phyloP scores from a whole-genome alignment of 2,888 invertebrate genomes.

The Agrotis clavis region DNA sequence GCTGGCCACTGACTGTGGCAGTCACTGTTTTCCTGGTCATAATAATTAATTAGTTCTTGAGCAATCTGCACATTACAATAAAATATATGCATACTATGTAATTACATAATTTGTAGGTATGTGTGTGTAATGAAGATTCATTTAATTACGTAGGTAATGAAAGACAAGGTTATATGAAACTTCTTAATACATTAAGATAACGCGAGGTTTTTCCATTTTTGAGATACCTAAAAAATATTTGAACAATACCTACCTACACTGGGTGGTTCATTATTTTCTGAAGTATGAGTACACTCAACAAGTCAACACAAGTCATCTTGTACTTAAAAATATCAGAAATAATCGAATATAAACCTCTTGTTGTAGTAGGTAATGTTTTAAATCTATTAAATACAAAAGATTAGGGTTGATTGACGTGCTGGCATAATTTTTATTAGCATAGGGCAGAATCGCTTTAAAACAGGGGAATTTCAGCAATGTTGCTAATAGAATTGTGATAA shows the following conservation, averaged over 20 bases:
- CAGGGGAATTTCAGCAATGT: no score
- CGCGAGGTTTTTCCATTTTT: constrained; percentile 26
- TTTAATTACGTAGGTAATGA: constrained; percentile 25
- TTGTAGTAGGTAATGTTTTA: no score
- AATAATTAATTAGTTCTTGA: constrained; percentile 24
- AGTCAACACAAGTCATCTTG: no score
- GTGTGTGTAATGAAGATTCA: constrained; percentile 28
- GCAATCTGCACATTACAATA: constrained; percentile 1
- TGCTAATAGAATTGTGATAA: no score
- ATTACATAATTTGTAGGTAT: constrained; percentile 9
- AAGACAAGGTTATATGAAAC: constrained; percentile 15
- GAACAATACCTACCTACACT: no score
- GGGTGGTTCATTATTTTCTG: background rate
- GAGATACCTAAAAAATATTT: constrained; percentile 7
- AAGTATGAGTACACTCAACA: background rate
- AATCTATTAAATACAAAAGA: no score
- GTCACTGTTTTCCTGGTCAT: constrained; percentile 39
- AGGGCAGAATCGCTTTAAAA: no score
- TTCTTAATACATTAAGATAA: constrained; percentile 9
- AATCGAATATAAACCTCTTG: no score
- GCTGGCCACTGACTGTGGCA: constrained; percentile 19
- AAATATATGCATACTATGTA: constrained; percentile 1
- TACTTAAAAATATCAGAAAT: no score
- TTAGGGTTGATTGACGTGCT: no score
- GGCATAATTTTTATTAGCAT: no score